Evolutionary conservation across 2,888 invertebrate species (phyloP).

Genomic region (Pseudococcus viburni): DNA sequence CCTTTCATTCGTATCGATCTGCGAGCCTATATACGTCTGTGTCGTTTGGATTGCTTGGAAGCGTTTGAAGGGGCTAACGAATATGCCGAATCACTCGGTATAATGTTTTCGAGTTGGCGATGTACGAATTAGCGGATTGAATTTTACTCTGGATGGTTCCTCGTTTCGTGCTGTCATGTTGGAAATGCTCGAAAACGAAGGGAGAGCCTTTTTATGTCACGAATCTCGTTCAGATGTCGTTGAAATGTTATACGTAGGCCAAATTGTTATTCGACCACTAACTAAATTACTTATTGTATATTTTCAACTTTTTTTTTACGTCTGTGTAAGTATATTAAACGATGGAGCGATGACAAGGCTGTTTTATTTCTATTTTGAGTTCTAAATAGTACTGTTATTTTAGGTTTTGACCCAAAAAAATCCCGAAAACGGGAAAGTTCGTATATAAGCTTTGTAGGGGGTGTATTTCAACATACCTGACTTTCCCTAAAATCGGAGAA

Average conservation of each 20-base stretch:
- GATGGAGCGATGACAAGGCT: no score
- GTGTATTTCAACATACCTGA: no score
- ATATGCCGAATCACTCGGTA: conserved; percentile 10
- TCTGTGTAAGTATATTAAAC: neutral
- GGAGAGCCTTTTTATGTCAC: neutral
- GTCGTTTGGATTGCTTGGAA: neutral
- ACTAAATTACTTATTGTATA: no score
- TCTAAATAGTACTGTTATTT: no score
- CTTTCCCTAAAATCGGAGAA: no score
- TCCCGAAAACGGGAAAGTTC: no score
- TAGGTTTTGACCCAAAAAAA: no score
- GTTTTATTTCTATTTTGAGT: neutral
- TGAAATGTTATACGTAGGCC: neutral
- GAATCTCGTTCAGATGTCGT: no score
- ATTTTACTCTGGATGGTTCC: neutral
- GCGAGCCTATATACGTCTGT: neutral
- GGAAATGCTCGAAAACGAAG: no score
- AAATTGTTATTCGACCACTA: no score
- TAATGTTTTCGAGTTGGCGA: neutral
- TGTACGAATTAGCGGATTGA: neutral
- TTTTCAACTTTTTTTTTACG: no score
- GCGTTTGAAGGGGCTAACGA: neutral
- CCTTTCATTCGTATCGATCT: conserved; percentile 23
- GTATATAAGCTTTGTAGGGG: no score
- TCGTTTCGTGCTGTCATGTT: neutral